Conservation (phyloP, 2,113 vertebrate genomes). For the Cyanistes caeruleus region DNA sequence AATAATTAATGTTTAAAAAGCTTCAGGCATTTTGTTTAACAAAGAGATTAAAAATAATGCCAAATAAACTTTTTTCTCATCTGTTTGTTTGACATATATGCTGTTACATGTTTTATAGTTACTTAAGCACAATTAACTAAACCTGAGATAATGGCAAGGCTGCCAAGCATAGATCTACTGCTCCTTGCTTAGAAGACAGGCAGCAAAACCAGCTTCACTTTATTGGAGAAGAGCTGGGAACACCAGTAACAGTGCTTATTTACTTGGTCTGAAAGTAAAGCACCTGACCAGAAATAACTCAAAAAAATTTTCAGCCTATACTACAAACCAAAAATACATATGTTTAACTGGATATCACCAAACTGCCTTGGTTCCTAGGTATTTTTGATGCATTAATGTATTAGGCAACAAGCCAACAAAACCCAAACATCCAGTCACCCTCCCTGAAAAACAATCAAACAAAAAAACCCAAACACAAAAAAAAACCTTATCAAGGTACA, state of each 20-base stretch:
- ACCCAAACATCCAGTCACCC: not conserved
- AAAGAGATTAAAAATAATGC: not conserved
- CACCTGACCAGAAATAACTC: not conserved
- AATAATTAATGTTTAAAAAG: not conserved
- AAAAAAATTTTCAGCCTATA: not conserved
- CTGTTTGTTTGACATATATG: not conserved
- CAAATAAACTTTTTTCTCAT: not conserved
- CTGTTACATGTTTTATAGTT: not conserved
- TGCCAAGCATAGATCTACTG: not conserved
- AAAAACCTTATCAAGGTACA: not conserved
- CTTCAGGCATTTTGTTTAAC: constrained; percentile 3
- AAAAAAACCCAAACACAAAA: not conserved
- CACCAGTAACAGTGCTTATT: not conserved
- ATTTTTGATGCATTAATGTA: not conserved
- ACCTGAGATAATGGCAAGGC: not conserved
- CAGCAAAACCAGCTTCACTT: not conserved
- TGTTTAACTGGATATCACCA: not conserved
- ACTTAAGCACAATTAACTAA: not conserved
- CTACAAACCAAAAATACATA: not conserved
- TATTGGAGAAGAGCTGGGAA: not conserved
- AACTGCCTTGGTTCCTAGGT: not conserved
- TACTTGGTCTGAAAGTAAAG: not conserved
- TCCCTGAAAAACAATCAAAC: not conserved
- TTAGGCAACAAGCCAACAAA: not conserved
- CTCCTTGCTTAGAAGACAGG: not conserved